phyloP scores from a whole-genome alignment of 2,888 invertebrate species.

The Cryptus armator region DNA sequence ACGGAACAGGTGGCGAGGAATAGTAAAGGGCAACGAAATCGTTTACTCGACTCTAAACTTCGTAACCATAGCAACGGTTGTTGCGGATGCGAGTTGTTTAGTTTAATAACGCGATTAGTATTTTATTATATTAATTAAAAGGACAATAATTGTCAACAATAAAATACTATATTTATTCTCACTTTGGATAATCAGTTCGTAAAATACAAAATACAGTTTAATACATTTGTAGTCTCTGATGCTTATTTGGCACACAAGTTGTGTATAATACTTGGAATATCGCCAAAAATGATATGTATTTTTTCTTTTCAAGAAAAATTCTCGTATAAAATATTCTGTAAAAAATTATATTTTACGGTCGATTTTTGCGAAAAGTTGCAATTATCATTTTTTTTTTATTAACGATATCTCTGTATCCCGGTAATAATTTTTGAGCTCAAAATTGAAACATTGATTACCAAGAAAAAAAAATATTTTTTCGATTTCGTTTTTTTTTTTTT shows the following conservation, averaged over 20 bases:
- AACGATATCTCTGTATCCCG: no score
- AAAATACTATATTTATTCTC: conserved; percentile 47
- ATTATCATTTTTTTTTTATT: no score
- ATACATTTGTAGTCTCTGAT: conserved; percentile 35
- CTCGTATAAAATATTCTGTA: not conserved
- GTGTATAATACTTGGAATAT: not conserved
- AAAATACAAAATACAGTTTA: not conserved
- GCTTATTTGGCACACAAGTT: conserved; percentile 9
- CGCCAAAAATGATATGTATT: not conserved
- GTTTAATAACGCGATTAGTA: not conserved
- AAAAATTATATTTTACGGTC: no score
- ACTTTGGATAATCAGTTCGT: conserved; percentile 21
- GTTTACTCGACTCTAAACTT: conserved; percentile 13
- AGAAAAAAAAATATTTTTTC: no score
- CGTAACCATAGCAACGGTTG: conserved; percentile 61
- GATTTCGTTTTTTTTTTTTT: no score
- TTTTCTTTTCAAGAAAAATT: not conserved
- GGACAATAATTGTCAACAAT: not conserved
- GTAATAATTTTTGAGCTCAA: no score
- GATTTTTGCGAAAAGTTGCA: no score
- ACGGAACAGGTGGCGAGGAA: conserved; percentile 2
- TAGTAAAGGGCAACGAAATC: not conserved
- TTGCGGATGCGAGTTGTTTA: conserved; percentile 2
- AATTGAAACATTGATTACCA: no score
- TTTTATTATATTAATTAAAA: not conserved